Conservation (phyloP, 2,113 vertebrate species). For the Hemichromis elongatus region DNA sequence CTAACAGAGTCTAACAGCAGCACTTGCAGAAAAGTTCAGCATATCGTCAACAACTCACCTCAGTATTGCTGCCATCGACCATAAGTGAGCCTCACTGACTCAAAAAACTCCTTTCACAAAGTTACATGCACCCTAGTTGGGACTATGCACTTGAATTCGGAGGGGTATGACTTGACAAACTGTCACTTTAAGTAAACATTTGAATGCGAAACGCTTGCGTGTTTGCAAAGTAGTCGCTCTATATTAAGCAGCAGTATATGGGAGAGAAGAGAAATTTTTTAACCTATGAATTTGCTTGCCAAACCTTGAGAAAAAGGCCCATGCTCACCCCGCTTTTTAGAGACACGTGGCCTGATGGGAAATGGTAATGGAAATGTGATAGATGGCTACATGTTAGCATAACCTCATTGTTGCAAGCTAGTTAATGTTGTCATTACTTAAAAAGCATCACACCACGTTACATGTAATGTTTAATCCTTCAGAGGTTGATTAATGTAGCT, state of each 20-base stretch:
- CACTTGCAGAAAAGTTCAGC: neutral
- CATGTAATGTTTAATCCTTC: constrained; percentile 32
- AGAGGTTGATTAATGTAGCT: constrained; percentile 31
- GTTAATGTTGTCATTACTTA: constrained; percentile 40
- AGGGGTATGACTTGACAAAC: neutral
- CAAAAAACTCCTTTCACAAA: neutral
- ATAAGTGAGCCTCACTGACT: neutral
- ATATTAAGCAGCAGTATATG: neutral
- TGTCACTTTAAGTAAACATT: neutral
- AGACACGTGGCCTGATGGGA: constrained; percentile 10
- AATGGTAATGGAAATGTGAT: constrained; percentile 38
- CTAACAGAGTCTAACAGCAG: neutral
- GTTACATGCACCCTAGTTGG: neutral
- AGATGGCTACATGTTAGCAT: constrained; percentile 20
- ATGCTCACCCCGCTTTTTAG: neutral
- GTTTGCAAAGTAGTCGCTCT: neutral
- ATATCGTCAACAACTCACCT: neutral
- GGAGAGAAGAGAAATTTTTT: neutral
- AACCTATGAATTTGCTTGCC: neutral
- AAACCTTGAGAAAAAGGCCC: neutral
- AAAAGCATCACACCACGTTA: neutral
- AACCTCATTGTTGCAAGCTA: constrained; percentile 25
- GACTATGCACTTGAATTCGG: neutral
- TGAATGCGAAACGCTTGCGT: neutral
- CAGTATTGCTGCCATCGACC: neutral